Base-by-base conservation (phyloP, 2,113 vertebrate species). In the Xenopus borealis region DNA sequence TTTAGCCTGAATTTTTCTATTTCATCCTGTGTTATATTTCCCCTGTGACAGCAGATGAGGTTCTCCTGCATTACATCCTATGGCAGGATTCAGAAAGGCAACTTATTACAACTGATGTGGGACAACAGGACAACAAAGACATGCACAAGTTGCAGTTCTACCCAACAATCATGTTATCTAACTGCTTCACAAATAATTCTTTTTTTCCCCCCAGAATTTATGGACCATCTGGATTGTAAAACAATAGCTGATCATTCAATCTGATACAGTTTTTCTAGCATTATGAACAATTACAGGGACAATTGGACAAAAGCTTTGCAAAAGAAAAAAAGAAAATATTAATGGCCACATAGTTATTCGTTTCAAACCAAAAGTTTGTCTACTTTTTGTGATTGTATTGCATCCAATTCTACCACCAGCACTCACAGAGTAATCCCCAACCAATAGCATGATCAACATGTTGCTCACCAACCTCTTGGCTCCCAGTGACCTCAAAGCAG, bases 11-110 rank as follows among this genome's bases (percentile, higher is more conserved):
- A 78, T 72, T 46, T 52, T 47, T 57, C 14, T 52, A 66, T 79
- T 82, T 81, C 74, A 78, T 82, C 80, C 71, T 52, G 44, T 66
- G 59, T 52, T 5, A 13, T 40, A 81, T 85, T 83, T 84, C 81
- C 82, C 80, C 7, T 44, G 79, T 68, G 80, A 57, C 59, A 73
- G 46, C 19, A 64, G 66, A 69, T 77, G 74, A 77, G 67, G 47
- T 64, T 70, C 33, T 61, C 58, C 55, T 78, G 79, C 72, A 69
- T 0, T 0, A 16, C 19, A 79, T 63, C 79, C 77, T 53, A 16
- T 64, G 77, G 80, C 63, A 72, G 8, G 44, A 63, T 44, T 19
- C 69, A 40, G 64, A 57, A 27, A 74, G 63, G 16, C 17, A 30
- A 74, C 79, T 69, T 70, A 78, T 82, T 81, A 80, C 67, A 23